phyloP scores from a whole-genome alignment of 1,140 invertebrate genomes.

The Aradophagus sp. region DNA sequence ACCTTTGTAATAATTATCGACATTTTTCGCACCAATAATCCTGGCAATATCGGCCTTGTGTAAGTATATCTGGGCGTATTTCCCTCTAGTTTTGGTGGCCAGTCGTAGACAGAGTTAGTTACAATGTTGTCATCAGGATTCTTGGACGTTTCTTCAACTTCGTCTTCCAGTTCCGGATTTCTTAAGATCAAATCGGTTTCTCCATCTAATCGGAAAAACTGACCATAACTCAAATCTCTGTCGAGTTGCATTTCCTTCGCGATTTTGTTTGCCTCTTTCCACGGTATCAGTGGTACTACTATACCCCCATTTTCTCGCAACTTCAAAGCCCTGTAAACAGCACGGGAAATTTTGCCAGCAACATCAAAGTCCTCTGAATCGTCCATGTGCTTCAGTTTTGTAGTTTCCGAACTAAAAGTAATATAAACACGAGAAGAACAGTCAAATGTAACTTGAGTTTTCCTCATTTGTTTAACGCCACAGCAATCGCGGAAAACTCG shows the following conservation, averaged over 20 bases:
- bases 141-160: too few species aligned
- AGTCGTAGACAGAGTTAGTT: too few species aligned
- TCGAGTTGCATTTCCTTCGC: slow-evolving; percentile 6
- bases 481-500: slow-evolving; percentile 72
- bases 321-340: slow-evolving; percentile 80
- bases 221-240: background rate
- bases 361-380: slow-evolving; percentile 31
- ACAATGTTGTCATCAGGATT: too few species aligned
- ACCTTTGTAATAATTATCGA: too few species aligned
- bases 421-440: slow-evolving; percentile 77
- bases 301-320: slow-evolving; percentile 78
- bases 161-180: too few species aligned
- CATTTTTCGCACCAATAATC: too few species aligned
- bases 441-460: slow-evolving; percentile 81
- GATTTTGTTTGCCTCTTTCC: background rate
- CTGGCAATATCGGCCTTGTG: too few species aligned
- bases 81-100: too few species aligned
- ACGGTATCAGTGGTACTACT: slow-evolving; percentile 66
- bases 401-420: slow-evolving; percentile 71
- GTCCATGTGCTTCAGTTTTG: slow-evolving; percentile 10
- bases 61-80: too few species aligned
- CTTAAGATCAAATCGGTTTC: too few species aligned
- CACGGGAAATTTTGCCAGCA: slow-evolving; percentile 29
- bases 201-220: slow-evolving; percentile 7
- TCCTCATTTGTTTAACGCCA: slow-evolving; percentile 59